Percentiles rank a stretch among this genome's conserved stretches.
Conservation (phyloP, 1,140 invertebrate species). For the Dryas iulia region DNA sequence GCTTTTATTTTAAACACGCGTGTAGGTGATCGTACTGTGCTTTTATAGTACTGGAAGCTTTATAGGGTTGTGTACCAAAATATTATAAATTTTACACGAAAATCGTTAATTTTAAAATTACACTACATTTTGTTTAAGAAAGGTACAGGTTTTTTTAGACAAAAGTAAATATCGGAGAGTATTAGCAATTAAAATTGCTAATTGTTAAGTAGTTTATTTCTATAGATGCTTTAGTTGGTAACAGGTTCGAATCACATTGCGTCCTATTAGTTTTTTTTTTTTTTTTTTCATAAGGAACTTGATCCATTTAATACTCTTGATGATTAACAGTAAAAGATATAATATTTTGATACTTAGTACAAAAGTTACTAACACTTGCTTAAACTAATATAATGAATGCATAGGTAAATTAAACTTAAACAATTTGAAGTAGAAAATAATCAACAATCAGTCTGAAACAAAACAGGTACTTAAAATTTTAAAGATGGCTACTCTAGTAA, state of each 20-base stretch:
- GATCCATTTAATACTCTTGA: neutral
- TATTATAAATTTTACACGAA: neutral
- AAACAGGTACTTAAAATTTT: neutral
- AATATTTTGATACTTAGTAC: neutral
- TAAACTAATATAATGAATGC: slow-evolving; percentile 1
- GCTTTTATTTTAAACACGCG: neutral
- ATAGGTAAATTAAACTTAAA: neutral
- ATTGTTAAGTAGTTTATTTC: neutral
- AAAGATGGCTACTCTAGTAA: neutral
- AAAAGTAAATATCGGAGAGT: neutral
- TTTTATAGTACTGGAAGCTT: neutral
- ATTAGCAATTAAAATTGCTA: neutral
- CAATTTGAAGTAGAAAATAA: neutral
- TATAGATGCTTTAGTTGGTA: neutral
- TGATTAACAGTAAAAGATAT: neutral
- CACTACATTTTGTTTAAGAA: too few species aligned
- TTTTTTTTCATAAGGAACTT: neutral
- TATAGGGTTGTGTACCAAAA: neutral
- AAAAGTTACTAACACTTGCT: neutral
- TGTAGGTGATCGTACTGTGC: neutral
- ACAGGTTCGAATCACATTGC: neutral
- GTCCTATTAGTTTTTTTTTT: neutral
- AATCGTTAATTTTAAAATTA: neutral
- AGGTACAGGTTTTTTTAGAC: neutral
- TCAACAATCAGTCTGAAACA: neutral